phyloP scores from a whole-genome alignment of 1,140 invertebrate genomes.

The Zeugodacus cucurbitae region DNA sequence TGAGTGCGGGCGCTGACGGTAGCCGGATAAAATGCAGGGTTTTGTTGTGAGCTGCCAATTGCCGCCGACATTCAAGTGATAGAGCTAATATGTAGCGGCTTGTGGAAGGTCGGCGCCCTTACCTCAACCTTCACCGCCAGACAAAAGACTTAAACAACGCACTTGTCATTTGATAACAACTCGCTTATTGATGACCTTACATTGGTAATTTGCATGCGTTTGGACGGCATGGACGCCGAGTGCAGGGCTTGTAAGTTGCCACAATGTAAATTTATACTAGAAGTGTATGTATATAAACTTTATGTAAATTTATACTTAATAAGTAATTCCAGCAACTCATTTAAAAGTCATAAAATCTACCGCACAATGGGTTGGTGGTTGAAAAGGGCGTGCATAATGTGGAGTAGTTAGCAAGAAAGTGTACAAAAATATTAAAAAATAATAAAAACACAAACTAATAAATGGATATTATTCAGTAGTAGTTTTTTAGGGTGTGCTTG shows the following conservation, averaged over 20 bases:
- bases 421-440: background rate
- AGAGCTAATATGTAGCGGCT: background rate
- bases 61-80: background rate
- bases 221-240: background rate
- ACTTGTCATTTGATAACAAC: constrained; percentile 19
- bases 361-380: background rate
- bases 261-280: background rate
- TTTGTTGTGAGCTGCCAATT: background rate
- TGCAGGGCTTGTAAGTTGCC: background rate
- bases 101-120: background rate
- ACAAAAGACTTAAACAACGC: constrained; percentile 19
- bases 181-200: background rate
- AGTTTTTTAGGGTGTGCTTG: background rate
- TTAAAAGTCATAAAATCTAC: constrained; percentile 17
- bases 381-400: background rate
- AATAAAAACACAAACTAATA: background rate
- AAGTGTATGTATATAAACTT: background rate
- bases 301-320: too few species aligned
- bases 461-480: background rate
- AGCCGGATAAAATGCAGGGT: background rate
- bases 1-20: background rate
- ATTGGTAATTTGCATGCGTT: background rate
- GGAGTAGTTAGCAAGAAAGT: background rate
- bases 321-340: constrained; percentile 2
- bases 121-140: background rate